Evolutionary conservation across 1,140 invertebrate genomes (phyloP), one percentile per base, ranked within the genome.

Genomic region (Spodoptera litura): DNA sequence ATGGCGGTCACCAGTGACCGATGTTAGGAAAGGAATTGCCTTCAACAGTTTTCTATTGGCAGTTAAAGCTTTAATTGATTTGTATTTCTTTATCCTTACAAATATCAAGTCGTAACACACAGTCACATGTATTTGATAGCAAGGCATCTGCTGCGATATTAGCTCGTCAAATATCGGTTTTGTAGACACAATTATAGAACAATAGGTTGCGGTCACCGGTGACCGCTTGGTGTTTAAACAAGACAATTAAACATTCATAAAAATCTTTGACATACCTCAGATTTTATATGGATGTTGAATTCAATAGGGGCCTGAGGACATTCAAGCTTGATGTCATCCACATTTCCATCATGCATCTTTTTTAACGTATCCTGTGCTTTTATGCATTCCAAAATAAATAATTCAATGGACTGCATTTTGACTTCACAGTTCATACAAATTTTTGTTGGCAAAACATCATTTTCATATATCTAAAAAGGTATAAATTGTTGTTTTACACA

Each of bases 341-440:
- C 77, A 31, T 51, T 79, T 9, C 87, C 88, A 72, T 86, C 66
- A 81, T 79, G 88, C 82, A 91, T 85, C 77, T 83, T 87, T 79
- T 87, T 88, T 58, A 94, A 82, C 62, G 85, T 85, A 12, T 93
- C 91, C 81, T 94, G 93, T 11, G 87, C 86, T 86, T 93, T 91
- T 70, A 86, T 87, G 73, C 93, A 94, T 81, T 94, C 91, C 68
- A 93, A 83, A 56, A 94, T 82, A 90, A 93, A 94, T 27, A 93
- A 76, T 85, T 93, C 89, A 81, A 94, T 93, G 25, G 91, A 88
- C 8, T 92, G 77, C 76, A 94, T 86, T 87, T 87, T 93, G 75
- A 93, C 93, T 85, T 94, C 92, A 87, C 93, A 94, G 49, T 90
- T 91, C n/a, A 92, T 73, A 79, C 93, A 93, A 31, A 93, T 89